A percentile compares a stretch with the other conserved stretches of the same genome.
phyloP scores from a whole-genome alignment of 1,140 invertebrate genomes.

The Dendroctonus ponderosae region DNA sequence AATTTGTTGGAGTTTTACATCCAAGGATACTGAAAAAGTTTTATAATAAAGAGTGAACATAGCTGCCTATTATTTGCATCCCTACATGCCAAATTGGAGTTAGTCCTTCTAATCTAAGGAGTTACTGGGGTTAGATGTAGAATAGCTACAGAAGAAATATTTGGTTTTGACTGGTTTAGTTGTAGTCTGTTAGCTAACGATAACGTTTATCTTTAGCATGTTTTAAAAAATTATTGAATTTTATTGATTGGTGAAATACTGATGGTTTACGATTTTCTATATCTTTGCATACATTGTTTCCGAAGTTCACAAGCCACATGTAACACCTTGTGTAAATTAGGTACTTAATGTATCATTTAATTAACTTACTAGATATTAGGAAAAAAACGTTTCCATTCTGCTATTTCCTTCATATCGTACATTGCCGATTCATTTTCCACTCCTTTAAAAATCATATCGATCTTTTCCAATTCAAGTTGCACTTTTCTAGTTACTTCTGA shows the following conservation, averaged over 20 bases:
- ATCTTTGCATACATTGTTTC: no score
- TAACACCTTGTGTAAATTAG: no score
- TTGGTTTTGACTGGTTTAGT: no score
- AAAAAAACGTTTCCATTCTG: constrained; percentile 42
- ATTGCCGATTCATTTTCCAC: constrained; percentile 30
- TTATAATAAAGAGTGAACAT: neutral
- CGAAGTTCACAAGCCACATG: no score
- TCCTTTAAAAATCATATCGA: constrained; percentile 39
- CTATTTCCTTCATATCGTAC: constrained; percentile 41
- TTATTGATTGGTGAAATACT: no score
- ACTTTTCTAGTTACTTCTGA: constrained; percentile 38
- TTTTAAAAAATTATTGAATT: constrained; percentile 12
- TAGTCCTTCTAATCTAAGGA: no score
- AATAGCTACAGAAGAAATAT: no score
- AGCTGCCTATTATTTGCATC: neutral
- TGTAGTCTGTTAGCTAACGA: no score
- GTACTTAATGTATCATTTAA: no score
- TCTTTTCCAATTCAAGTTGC: constrained; percentile 38
- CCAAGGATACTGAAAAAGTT: constrained; percentile 32
- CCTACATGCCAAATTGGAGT: no score
- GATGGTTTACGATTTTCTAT: no score
- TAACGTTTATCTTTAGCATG: neutral
- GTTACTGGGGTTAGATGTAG: no score
- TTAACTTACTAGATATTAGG: constrained; percentile 34
- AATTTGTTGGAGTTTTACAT: constrained; percentile 21